phyloP scores from a whole-genome alignment of 2,797 vertebrate species.

The Enteromius radiatus region DNA sequence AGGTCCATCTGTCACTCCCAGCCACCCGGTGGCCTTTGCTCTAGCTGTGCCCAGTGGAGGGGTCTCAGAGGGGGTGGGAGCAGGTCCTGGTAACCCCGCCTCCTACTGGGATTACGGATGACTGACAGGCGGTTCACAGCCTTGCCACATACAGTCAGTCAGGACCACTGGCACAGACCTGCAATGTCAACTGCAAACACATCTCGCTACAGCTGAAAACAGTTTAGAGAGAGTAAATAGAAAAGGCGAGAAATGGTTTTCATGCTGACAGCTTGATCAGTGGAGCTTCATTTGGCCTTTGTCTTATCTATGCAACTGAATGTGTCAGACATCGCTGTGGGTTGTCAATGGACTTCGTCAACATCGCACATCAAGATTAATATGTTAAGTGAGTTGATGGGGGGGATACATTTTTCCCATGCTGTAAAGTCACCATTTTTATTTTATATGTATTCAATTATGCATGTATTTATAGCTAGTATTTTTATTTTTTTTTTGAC shows the following conservation, averaged over 20 bases:
- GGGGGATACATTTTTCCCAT: neutral
- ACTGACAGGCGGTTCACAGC: slow-evolving; percentile 33
- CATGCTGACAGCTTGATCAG: slow-evolving; percentile 9
- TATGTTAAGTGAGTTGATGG: too few species aligned
- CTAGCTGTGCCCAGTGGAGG: neutral
- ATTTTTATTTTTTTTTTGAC: too few species aligned
- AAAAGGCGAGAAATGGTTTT: slow-evolving; percentile 17
- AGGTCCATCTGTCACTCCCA: slow-evolving; percentile 48
- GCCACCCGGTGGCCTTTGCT: slow-evolving; percentile 27
- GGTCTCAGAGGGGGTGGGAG: slow-evolving; percentile 22
- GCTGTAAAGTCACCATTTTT: neutral
- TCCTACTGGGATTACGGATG: slow-evolving; percentile 33
- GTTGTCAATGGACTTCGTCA: neutral
- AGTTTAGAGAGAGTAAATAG: neutral
- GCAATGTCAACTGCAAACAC: slow-evolving; percentile 62
- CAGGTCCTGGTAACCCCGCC: slow-evolving; percentile 30
- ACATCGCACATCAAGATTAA: neutral
- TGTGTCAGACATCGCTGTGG: neutral
- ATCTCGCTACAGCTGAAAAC: slow-evolving; percentile 49
- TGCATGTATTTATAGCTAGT: too few species aligned
- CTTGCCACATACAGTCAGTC: slow-evolving; percentile 42
- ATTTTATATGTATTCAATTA: too few species aligned
- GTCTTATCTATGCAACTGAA: neutral
- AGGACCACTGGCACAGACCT: slow-evolving; percentile 39
- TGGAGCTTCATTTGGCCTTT: slow-evolving; percentile 8